These are phyloP conservation scores for Apeltes quadracus DNA, from an alignment of 2,113 vertebrate genomes.

Conservation along the genomic window DNA sequence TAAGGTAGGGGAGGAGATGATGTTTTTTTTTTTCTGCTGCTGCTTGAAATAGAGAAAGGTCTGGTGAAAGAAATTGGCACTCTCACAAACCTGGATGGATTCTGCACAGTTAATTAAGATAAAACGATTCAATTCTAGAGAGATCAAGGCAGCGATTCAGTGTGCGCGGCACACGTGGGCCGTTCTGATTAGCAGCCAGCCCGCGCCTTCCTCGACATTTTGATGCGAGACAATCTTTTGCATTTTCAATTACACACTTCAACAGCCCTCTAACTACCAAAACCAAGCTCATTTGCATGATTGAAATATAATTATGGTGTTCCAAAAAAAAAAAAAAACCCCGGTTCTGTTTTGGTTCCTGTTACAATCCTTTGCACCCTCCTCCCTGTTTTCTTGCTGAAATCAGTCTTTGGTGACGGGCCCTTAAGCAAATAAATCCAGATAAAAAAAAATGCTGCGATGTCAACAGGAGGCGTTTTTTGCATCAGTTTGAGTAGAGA, in stretches of 20 bases:
- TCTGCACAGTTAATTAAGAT: slow-evolving; percentile 82
- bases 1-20: slow-evolving; percentile 36
- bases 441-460: slow-evolving; percentile 46
- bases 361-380: slow-evolving; percentile 63
- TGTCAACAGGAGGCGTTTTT: slow-evolving; percentile 16
- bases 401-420: slow-evolving; percentile 54
- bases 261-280: slow-evolving; percentile 82
- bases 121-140: slow-evolving; percentile 78
- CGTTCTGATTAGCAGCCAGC: slow-evolving; percentile 79
- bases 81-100: slow-evolving; percentile 74
- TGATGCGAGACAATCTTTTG: slow-evolving; percentile 81
- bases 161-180: slow-evolving; percentile 52
- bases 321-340: slow-evolving; percentile 53
- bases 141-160: slow-evolving; percentile 75
- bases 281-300: slow-evolving; percentile 83
- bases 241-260: slow-evolving; percentile 86
- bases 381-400: slow-evolving; percentile 28
- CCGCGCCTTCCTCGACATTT: slow-evolving; percentile 75
- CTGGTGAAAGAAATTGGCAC: slow-evolving; percentile 66
- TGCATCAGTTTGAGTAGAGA: background rate
- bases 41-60: slow-evolving; percentile 7
- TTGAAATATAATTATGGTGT: slow-evolving; percentile 82
- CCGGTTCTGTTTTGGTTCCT: slow-evolving; percentile 72
- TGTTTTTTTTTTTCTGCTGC: slow-evolving; percentile 6
- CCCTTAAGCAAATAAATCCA: slow-evolving; percentile 24